Evolutionary conservation across 2,113 vertebrate species (phyloP), one percentile per base, ranked within the genome.

Genomic region (Petromus typicus): DNA sequence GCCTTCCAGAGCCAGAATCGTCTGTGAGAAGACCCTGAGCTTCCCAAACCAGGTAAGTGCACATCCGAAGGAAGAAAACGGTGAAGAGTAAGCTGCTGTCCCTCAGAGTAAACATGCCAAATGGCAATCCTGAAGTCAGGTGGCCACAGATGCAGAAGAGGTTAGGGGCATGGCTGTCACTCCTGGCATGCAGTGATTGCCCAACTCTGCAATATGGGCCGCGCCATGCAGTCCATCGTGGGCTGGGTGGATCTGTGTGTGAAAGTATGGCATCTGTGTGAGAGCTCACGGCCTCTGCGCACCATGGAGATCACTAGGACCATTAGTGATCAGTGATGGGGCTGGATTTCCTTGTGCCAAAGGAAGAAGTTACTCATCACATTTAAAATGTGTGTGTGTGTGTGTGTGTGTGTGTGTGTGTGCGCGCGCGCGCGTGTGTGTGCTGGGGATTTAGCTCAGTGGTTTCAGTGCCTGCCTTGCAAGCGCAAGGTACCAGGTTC

Each of bases 41-140:
- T 97, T 98, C 95, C 91, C 87, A 0, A 96, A 57, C 11, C 98
- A 98, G 98, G 99, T 99, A 97, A 97, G 98, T 22, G 1, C 0
- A 7, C 34, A 64, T 90, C 40, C 37, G 63, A 3, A 25, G 7
- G 6, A 23, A 64, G 27, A 43, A 40, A n/a, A 6, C 0, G 54
- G 81, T 4, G 32, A 12, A 32, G 18, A 30, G 30, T 4, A 34
- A n/a, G n/a, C 18, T 0, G 7, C 25, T 22, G 23, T 25, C 18
- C 4, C 0, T 34, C 64, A 30, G 37, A 20, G 4, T 66, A 20
- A 6, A 17, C 0, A 0, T 23, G 34, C 71, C 20, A 4, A 51
- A 4, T 3, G 20, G 59, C n/a, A 48, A 5, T 12, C 27, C 16
- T 5, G 69, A 23, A 13, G 7, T 0, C 13, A 7, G 32, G 34